Conservation (phyloP, 2,888 invertebrate species). For the Habroteleia sp. region DNA sequence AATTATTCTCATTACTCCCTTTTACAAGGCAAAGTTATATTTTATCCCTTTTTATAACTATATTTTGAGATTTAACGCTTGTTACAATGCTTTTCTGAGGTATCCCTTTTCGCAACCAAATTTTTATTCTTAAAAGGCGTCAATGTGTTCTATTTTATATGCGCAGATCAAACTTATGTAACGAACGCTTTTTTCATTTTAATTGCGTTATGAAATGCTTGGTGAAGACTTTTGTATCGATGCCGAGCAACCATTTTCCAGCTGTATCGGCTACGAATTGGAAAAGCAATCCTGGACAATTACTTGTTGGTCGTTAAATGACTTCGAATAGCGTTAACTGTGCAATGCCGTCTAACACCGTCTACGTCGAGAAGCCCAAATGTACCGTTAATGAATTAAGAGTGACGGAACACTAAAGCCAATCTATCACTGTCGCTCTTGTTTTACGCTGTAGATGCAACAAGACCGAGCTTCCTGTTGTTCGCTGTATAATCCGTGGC, state of each 20-base stretch:
- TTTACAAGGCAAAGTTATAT: no score
- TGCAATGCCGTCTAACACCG: slow-evolving; percentile 18
- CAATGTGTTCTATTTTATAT: no score
- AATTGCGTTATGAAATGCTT: not conserved
- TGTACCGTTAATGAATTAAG: slow-evolving; percentile 51
- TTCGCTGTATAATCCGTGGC: slow-evolving; percentile 38
- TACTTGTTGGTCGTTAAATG: slow-evolving; percentile 28
- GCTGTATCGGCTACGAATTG: slow-evolving; percentile 9
- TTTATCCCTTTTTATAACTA: no score
- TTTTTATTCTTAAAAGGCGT: no score
- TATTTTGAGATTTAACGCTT: no score
- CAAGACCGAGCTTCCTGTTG: slow-evolving; percentile 54
- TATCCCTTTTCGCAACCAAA: no score
- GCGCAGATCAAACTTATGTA: slow-evolving; percentile 17
- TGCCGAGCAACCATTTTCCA: slow-evolving; percentile 6
- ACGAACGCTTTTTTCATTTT: slow-evolving; percentile 30
- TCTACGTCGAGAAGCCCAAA: slow-evolving; percentile 6
- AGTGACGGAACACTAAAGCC: slow-evolving; percentile 50
- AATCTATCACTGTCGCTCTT: slow-evolving; percentile 64
- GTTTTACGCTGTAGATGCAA: slow-evolving; percentile 42
- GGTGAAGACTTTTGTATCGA: not conserved
- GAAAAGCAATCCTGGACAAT: slow-evolving; percentile 19
- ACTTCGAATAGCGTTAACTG: slow-evolving; percentile 41
- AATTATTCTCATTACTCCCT: no score
- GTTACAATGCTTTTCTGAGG: no score